Base-by-base conservation (phyloP, 2,888 invertebrate species). In the Mythimna loreyi region DNA sequence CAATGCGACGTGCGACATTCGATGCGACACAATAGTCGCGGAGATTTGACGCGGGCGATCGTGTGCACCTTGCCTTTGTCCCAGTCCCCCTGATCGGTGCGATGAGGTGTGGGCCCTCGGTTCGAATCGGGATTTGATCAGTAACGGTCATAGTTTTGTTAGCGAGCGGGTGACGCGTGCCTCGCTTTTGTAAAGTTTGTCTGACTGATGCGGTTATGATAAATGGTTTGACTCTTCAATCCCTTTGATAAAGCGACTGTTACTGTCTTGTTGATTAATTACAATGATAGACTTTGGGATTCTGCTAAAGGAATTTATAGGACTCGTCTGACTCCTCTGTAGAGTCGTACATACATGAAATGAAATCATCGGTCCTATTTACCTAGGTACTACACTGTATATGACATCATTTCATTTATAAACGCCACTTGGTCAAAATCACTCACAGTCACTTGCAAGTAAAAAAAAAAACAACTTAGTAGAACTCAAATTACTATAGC, bases 11-110 rank as follows among this genome's bases (percentile, higher is more conserved):
- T 63, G 69, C 75, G 78, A 78, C 78, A 75, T 60, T 53, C 75
- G 79, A 67, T 49, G 80, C 77, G 80, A 67, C 71, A 84, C 84
- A 84, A 84, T 82, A 79, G 89, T 75, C 63, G 71, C 55, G 70
- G 80, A 90, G 90, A 89, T 89, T 87, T 89, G 92, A 89, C 92
- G 92, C 92, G 93, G 90, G 89, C 92, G 90, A 84, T 86, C 83
- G 90, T 91, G 92, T 91, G 91, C 92, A 93, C 93, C 94, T 94
- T 91, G 92, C 91, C 82, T 90, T 91, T 91, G 87, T 89, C 25
- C 64, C 81, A 78, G 81, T 82, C 78, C 87, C 86, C 83, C 83
- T 80, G 78, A 78, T 82, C 75, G 80, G 75, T 81, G 84, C 75
- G 81, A 83, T 82, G 85, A 86, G 88, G 88, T 88, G 88, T 86